Evolutionary conservation across 2,888 invertebrate genomes (phyloP).

Genomic region (Spilosoma lubricipeda): DNA sequence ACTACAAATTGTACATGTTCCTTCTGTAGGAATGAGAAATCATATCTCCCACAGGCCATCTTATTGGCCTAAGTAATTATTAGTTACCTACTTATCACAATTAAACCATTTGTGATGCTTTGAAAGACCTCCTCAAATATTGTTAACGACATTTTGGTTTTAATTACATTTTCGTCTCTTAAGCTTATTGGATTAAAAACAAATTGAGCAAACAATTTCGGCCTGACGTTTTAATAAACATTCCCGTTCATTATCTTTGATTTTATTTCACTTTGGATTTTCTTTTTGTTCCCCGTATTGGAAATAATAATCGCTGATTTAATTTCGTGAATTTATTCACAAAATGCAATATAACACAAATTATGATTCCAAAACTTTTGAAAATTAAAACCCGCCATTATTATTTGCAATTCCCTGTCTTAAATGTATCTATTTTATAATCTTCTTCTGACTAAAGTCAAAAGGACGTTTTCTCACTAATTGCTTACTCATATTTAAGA

Average conservation of each 20-base stretch:
- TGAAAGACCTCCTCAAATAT: not conserved
- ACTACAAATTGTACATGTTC: not conserved
- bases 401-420: slow-evolving; percentile 1
- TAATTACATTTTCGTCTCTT: not conserved
- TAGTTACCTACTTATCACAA: not conserved
- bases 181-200: not conserved
- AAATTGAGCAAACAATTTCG: slow-evolving; percentile 4
- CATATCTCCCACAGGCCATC: no score
- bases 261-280: not conserved
- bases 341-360: not conserved
- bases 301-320: not conserved
- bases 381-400: not conserved
- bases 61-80: not conserved
- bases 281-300: not conserved
- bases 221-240: not conserved
- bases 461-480: slow-evolving; percentile 72
- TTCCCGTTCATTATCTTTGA: not conserved
- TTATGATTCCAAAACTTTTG: not conserved
- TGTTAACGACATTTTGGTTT: not conserved
- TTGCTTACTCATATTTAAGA: slow-evolving; percentile 88
- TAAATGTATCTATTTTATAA: slow-evolving; percentile 18
- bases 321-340: not conserved
- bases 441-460: slow-evolving; percentile 64
- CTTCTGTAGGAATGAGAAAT: not conserved
- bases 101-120: not conserved